These are phyloP conservation scores for Anolis sagrei DNA, from an alignment of 2,113 vertebrate species.

Conservation along the genomic window DNA sequence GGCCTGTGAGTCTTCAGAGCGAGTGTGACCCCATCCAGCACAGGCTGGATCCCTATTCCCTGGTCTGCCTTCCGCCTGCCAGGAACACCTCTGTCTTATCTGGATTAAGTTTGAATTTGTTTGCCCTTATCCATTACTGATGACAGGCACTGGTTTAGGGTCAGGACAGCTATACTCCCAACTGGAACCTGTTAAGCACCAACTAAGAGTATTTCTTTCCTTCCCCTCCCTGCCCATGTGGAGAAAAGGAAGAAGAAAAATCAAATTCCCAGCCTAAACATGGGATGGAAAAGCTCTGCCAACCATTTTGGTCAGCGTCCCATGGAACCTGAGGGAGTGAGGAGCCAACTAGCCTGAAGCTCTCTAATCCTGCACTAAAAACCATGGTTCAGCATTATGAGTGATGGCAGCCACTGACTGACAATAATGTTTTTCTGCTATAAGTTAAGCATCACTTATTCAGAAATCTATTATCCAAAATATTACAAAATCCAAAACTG, in stretches of 20 bases:
- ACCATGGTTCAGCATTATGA: background rate
- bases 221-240: background rate
- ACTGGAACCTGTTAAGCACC: background rate
- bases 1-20: too few species aligned
- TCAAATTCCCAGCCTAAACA: background rate
- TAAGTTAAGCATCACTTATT: too few species aligned
- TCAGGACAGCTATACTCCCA: background rate
- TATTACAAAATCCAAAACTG: too few species aligned
- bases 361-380: background rate
- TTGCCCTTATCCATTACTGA: too few species aligned
- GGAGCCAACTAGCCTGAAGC: background rate
- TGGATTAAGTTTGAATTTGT: too few species aligned
- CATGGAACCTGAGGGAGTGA: background rate
- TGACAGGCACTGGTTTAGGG: too few species aligned
- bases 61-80: too few species aligned
- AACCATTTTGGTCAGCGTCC: background rate
- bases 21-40: too few species aligned
- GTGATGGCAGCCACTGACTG: background rate
- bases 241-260: background rate
- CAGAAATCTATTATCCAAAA: too few species aligned
- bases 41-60: too few species aligned
- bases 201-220: background rate
- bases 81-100: too few species aligned
- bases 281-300: background rate
- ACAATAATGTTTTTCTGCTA: background rate